Base-by-base conservation (phyloP, 2,888 invertebrate species). In the Sminthurides aquaticus region DNA sequence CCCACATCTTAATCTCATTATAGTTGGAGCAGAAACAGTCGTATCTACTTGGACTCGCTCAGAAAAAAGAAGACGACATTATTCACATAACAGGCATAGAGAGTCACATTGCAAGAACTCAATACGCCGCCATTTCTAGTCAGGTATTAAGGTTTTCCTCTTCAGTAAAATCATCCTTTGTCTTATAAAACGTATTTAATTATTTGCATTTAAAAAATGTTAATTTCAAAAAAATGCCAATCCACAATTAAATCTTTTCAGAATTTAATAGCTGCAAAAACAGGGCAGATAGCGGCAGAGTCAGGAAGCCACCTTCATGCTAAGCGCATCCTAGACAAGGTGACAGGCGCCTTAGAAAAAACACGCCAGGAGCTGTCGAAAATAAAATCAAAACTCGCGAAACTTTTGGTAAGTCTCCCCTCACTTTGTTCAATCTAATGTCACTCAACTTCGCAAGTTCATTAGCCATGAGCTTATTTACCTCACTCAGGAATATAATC, bases 11-110 rank as follows among this genome's bases (percentile, higher is more conserved):
- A n/a, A n/a, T n/a, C n/a, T n/a, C n/a, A 28, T 27, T 28, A 20
- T 20, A 62, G 56, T 48, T 62, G n/a, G 62, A 62, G n/a, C n/a
- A 24, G 8, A 62, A 56, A 20, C 62, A 62, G n/a, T 27, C 18
- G n/a, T n/a, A 22, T 3, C 22, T 56, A 2, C 26, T 62, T 1
- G 27, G 24, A 2, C 29, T 62, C 8, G 34, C 24, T 1, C 5
- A 22, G 3, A 25, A 20, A 1, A 43, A 55, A 2, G 25, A 56
- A n/a, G 62, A 62, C 18, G 56, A 62, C 27, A 55, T 18, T 22
- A 26, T 26, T 29, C 62, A 62, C 20, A 15, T 56, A 18, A 29
- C 24, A 20, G 48, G 43, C 15, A 24, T 62, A 25, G 48, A 55
- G n/a, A 62, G 56, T 8, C 62, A 62, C 56, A 22, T 56, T 26